Conservation (phyloP, 2,113 vertebrate species). For the Erythrocercus mccallii region DNA sequence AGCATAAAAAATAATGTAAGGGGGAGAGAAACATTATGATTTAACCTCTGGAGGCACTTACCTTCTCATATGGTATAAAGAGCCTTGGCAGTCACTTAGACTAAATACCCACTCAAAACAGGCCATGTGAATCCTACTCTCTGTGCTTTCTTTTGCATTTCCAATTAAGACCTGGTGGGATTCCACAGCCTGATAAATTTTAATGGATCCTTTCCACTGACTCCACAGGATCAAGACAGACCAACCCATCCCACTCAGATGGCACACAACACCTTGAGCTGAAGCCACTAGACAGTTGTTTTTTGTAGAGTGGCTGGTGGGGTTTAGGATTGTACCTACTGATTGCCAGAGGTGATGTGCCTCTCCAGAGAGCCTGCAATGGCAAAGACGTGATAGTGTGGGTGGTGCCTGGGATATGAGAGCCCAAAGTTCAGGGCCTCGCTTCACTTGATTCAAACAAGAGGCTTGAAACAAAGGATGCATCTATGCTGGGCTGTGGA, state of each 20-base stretch:
- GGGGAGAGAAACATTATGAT: background rate
- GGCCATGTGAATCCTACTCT: background rate
- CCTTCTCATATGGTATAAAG: background rate
- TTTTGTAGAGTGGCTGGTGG: rapidly evolving
- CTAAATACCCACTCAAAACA: background rate
- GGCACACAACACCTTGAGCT: background rate
- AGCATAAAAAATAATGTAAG: conserved; percentile 12
- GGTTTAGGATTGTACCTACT: rapidly evolving
- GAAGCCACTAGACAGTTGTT: background rate
- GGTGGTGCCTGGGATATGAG: background rate
- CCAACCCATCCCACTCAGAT: background rate
- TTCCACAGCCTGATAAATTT: background rate
- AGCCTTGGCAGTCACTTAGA: background rate
- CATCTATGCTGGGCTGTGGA: background rate
- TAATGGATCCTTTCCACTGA: background rate
- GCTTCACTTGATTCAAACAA: background rate
- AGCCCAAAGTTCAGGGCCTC: background rate
- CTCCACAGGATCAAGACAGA: background rate
- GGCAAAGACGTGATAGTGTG: background rate
- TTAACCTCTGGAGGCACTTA: background rate
- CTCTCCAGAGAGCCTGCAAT: background rate
- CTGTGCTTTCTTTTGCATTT: background rate
- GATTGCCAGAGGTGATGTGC: background rate
- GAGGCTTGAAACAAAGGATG: background rate
- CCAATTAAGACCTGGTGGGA: background rate